Percentiles rank a stretch among this genome's conserved stretches.
Conservation (phyloP, 2,797 vertebrate genomes). For the Acanthopagrus latus region DNA sequence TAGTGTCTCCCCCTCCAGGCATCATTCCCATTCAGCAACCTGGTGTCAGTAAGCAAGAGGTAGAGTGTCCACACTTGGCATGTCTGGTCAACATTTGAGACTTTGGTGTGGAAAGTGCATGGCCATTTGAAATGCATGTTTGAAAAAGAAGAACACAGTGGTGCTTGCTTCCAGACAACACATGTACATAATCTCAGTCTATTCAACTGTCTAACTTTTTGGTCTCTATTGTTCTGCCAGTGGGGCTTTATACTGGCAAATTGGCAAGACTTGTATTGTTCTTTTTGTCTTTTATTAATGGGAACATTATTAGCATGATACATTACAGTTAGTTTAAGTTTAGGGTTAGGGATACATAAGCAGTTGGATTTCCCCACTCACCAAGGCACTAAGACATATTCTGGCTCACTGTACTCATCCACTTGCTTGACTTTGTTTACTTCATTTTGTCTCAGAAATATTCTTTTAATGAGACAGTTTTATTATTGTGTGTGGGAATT, state of each 20-base stretch:
- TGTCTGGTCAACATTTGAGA: conserved; percentile 36
- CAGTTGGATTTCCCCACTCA: too few species aligned
- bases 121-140: conserved; percentile 58
- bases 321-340: too few species aligned
- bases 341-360: too few species aligned
- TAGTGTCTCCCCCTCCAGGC: conserved; percentile 47
- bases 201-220: neutral
- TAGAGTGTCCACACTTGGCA: conserved; percentile 65
- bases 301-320: neutral
- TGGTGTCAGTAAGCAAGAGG: conserved; percentile 75
- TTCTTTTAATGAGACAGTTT: neutral
- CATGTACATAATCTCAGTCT: neutral
- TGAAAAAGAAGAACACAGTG: conserved; percentile 30
- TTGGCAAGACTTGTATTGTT: neutral
- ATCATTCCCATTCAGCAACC: conserved; percentile 53
- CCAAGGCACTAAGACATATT: neutral
- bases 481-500: conserved; percentile 1
- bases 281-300: neutral
- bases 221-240: neutral
- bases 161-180: conserved; percentile 22
- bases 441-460: conserved; percentile 1
- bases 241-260: neutral
- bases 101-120: conserved; percentile 55
- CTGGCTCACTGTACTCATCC: neutral
- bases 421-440: neutral